Evolutionary conservation across 2,113 vertebrate species (phyloP).

Genomic region (Tenrec ecaudatus): DNA sequence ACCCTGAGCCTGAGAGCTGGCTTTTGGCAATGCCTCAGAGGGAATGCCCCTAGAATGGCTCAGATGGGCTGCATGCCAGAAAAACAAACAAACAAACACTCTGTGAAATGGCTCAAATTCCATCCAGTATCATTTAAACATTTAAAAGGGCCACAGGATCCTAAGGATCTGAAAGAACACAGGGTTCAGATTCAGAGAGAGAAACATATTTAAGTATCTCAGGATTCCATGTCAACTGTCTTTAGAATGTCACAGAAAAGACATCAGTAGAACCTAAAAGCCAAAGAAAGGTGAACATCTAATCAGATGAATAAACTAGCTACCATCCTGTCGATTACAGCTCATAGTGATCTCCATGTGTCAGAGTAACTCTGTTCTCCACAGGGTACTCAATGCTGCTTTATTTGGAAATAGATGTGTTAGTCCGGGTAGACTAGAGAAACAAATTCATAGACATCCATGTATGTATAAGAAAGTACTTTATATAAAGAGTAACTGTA

Average conservation of each 20-base stretch:
- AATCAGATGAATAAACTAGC: not conserved
- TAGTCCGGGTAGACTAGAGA: too few species aligned
- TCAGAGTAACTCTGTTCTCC: not conserved
- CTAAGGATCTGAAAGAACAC: not conserved
- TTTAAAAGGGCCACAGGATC: not conserved
- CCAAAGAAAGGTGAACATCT: not conserved
- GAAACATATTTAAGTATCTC: not conserved
- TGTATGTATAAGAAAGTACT: too few species aligned
- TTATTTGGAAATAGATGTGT: not conserved
- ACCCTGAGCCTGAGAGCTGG: not conserved
- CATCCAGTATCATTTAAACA: not conserved
- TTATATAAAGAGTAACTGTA: too few species aligned
- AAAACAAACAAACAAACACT: not conserved
- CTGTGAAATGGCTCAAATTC: not conserved
- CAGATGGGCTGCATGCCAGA: not conserved
- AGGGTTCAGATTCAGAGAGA: conserved; percentile 5
- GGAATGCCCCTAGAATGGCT: not conserved
- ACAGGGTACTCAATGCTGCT: not conserved
- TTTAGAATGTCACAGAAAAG: conserved; percentile 15
- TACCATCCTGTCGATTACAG: not conserved
- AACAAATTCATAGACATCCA: too few species aligned
- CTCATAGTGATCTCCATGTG: not conserved
- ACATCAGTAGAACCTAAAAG: conserved; percentile 2
- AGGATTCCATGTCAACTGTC: not conserved
- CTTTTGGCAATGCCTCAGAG: not conserved